Percentiles rank a stretch among this genome's conserved stretches.
Evolutionary conservation across 2,113 vertebrate species (phyloP).

Genomic region (Lophius piscatorius): DNA sequence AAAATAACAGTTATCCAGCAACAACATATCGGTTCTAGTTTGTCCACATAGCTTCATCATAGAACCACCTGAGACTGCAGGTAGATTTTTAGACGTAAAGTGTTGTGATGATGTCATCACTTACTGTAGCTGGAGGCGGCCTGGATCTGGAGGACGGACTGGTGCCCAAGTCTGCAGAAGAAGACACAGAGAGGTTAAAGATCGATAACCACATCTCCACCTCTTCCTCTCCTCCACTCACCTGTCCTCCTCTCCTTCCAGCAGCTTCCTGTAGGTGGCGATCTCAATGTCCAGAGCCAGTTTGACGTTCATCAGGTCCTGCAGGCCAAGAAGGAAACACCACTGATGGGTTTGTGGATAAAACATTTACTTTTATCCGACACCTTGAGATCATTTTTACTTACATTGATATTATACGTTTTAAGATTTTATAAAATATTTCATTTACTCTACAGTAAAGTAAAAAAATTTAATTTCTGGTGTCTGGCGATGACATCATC

Average conservation of each 20-base stretch:
- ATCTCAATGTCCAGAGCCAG: conserved; percentile 95
- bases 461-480: too few species aligned
- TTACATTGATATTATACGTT: too few species aligned
- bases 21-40: too few species aligned
- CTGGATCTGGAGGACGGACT: conserved; percentile 77
- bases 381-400: too few species aligned
- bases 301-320: conserved; percentile 90
- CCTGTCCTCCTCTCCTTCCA: conserved; percentile 94
- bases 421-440: background rate
- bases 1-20: too few species aligned
- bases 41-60: too few species aligned
- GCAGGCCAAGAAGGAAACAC: background rate
- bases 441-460: too few species aligned
- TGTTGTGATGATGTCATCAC: conserved; percentile 26
- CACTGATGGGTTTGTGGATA: background rate
- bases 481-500: too few species aligned
- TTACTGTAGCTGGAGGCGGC: conserved; percentile 75
- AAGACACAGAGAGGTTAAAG: background rate
- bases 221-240: conserved; percentile 18
- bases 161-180: conserved; percentile 74
- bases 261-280: conserved; percentile 93
- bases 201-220: background rate
- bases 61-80: too few species aligned
- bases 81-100: too few species aligned
- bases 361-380: too few species aligned